Base-by-base conservation (phyloP, 2,113 vertebrate species). In the Urocolius indicus region DNA sequence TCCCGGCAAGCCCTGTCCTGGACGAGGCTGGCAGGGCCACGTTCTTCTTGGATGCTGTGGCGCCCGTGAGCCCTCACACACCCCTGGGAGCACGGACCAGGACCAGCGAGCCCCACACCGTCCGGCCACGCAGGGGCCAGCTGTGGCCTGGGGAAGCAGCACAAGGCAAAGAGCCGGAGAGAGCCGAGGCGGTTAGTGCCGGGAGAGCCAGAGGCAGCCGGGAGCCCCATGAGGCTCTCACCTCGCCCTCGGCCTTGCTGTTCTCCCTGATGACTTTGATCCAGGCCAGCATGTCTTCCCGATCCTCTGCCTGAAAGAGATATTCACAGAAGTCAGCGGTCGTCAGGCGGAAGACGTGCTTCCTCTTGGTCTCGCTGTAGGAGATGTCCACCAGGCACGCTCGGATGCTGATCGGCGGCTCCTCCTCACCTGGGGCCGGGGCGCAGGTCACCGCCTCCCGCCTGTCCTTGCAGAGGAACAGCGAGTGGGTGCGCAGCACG, bases 281-380 rank as follows among this genome's bases (percentile, higher is more conserved):
- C 99, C 99, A 99, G 97, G 98, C 98, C 98, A 99, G 98, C 99
- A 99, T 99, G 98, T 99, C 99, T 89, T 99, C 99, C 76, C 99
- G 98, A 98, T 99, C 99, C 98, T 99, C 99, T 62, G 99, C 99
- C 98, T 99, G 99, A 98, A 99, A 99, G 98, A 99, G 99, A 98
- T 99, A 99, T 98, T 99, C 99, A 97, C 99, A 99, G 98, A 99
- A 99, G 98, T 99, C 99, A 98, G 99, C 99, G 68, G 99, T 99
- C 98, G 99, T 99, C 96, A 99, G 98, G 24, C 99, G 98, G 97
- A 99, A 99, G 75, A 99, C 99, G 95, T 99, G 98, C 97, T 99
- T 99, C 85, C 98, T 99, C 95, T 99, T 99, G 97, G 99, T 99
- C 97, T 99, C 99, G 95, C 99, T 99, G 98, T 99, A 99, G 41